Evolutionary conservation across 2,888 invertebrate species (phyloP).

Genomic region (Xiphydria camelus): DNA sequence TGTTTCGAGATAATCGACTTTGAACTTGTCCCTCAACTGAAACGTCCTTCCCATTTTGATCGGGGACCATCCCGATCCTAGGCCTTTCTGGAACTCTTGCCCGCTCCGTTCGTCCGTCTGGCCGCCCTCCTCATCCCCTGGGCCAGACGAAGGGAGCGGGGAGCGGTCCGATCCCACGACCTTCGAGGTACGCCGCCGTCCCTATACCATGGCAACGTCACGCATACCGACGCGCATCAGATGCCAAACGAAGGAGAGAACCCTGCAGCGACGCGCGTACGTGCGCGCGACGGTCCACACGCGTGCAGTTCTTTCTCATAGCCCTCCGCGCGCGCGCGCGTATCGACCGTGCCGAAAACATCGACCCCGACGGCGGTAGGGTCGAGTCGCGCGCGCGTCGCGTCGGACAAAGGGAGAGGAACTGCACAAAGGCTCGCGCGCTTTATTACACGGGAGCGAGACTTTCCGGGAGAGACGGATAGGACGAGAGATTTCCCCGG

Average conservation of each 20-base stretch:
- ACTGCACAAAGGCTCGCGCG: constrained; percentile 1
- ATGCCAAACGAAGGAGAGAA: too few relatives aligned
- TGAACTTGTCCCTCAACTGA: too few relatives aligned
- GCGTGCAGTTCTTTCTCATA: background rate
- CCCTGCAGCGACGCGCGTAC: background rate
- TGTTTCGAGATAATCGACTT: too few relatives aligned
- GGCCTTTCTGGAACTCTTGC: constrained; percentile 1
- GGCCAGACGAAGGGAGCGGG: constrained; percentile 2
- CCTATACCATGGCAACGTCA: too few relatives aligned
- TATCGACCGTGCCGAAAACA: constrained; percentile 31
- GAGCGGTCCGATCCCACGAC: constrained; percentile 16
- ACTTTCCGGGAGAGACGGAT: too few relatives aligned
- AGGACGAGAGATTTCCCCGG: too few relatives aligned
- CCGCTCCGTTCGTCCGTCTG: background rate
- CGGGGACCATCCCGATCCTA: background rate
- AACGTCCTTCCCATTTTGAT: too few relatives aligned
- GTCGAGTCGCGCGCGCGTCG: constrained; percentile 20
- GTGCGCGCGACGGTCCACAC: background rate
- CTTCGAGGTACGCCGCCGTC: constrained; percentile 5
- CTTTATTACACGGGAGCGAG: too few relatives aligned
- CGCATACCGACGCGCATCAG: background rate
- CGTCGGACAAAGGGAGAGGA: constrained; percentile 26
- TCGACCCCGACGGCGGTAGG: constrained; percentile 22
- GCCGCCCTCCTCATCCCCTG: background rate
- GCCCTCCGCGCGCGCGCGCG: constrained; percentile 1